These are phyloP conservation scores for Falcunculus frontatus DNA, from an alignment of 2,113 vertebrate species.

Conservation along the genomic window DNA sequence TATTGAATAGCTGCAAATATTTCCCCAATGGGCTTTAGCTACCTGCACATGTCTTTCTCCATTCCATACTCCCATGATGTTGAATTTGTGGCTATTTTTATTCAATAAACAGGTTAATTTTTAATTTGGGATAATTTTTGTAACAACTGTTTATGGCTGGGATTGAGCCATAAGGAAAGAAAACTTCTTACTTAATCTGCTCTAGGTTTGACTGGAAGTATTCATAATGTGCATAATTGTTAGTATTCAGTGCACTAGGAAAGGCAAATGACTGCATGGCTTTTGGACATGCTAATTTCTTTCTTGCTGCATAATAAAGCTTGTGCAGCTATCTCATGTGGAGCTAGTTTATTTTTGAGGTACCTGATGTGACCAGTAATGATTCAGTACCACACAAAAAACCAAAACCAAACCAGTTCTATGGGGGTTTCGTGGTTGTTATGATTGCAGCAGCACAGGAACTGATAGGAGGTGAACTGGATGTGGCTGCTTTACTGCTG, in stretches of 20 bases:
- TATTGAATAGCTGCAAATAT: not conserved
- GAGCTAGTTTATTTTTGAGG: not conserved
- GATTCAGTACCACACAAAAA: not conserved
- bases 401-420: not conserved
- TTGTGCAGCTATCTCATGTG: not conserved
- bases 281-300: not conserved
- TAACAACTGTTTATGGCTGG: not conserved
- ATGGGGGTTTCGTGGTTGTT: not conserved
- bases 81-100: not conserved
- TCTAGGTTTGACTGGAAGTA: not conserved
- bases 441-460: not conserved
- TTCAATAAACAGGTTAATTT: not conserved
- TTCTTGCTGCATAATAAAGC: not conserved
- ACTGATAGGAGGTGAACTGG: not conserved
- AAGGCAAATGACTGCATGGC: not conserved
- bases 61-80: not conserved
- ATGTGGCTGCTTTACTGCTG: not conserved
- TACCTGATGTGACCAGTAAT: not conserved
- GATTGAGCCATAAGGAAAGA: not conserved
- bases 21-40: not conserved
- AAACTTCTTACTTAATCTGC: not conserved
- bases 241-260: not conserved
- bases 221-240: not conserved
- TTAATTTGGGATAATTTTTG: not conserved
- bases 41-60: not conserved